Percentiles rank a stretch among this genome's conserved stretches.
phyloP scores from a whole-genome alignment of 2,888 invertebrate genomes.

The Drosophila tripunctata region DNA sequence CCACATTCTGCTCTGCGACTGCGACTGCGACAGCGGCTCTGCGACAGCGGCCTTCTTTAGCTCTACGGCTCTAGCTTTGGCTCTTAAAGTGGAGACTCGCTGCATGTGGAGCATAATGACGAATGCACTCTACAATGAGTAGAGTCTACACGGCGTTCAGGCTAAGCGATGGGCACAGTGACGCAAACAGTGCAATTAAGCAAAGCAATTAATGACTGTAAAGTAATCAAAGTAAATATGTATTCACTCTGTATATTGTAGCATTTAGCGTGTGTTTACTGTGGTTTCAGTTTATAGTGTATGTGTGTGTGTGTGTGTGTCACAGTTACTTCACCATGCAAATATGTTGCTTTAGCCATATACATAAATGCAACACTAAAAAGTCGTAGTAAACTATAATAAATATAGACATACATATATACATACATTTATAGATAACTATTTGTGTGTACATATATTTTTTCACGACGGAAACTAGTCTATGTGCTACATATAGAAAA shows the following conservation, averaged over 20 bases:
- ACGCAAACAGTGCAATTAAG: slow-evolving; percentile 14
- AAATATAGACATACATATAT: neutral
- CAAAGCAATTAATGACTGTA: slow-evolving; percentile 3
- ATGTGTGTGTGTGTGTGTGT: too few species aligned
- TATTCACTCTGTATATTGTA: neutral
- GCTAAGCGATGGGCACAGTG: neutral
- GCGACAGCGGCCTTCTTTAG: slow-evolving; percentile 42
- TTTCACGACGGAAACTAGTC: neutral
- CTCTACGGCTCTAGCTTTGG: slow-evolving; percentile 10
- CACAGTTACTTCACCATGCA: slow-evolving; percentile 75
- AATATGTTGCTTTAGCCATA: slow-evolving; percentile 74
- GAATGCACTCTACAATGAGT: slow-evolving; percentile 12
- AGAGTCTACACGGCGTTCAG: too few species aligned
- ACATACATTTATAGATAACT: neutral
- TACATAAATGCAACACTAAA: slow-evolving; percentile 54
- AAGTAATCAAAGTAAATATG: neutral
- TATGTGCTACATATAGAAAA: neutral
- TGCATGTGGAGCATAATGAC: slow-evolving; percentile 12
- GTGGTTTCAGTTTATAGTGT: slow-evolving; percentile 42
- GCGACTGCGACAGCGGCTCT: too few species aligned
- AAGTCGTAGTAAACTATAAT: slow-evolving; percentile 17
- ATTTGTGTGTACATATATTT: neutral
- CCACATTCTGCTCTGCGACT: slow-evolving; percentile 69
- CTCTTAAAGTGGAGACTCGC: slow-evolving; percentile 45
- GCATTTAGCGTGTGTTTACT: slow-evolving; percentile 42